These are phyloP conservation scores for Oncorhynchus keta DNA, from an alignment of 2,113 vertebrate genomes.

Conservation along the genomic window DNA sequence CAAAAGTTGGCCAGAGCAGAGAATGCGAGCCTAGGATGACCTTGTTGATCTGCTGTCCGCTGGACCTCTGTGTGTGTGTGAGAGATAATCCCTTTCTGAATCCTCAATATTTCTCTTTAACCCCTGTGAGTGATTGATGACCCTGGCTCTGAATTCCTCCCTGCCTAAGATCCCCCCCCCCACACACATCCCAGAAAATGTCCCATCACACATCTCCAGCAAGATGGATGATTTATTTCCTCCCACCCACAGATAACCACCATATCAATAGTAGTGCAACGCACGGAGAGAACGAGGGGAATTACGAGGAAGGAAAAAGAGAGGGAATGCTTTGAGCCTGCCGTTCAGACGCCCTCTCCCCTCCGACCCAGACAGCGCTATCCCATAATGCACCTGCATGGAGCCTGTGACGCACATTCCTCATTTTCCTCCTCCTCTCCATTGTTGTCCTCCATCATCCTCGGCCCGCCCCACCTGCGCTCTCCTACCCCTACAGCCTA, in stretches of 20 bases:
- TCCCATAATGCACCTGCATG: conserved; percentile 53
- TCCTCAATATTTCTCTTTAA: conserved; percentile 71
- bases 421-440: background rate
- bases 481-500: background rate
- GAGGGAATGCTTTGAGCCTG: conserved; percentile 4
- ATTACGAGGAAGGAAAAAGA: background rate
- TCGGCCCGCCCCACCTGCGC: conserved; percentile 37
- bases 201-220: conserved; percentile 44
- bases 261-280: conserved; percentile 40
- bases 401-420: conserved; percentile 28
- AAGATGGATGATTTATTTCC: conserved; percentile 61
- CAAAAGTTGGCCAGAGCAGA: conserved; percentile 68
- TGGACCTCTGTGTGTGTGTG: background rate
- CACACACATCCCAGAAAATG: conserved; percentile 41
- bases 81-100: conserved; percentile 67
- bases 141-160: conserved; percentile 54
- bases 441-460: background rate
- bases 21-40: conserved; percentile 66
- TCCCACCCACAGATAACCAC: conserved; percentile 31
- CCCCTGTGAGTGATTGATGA: conserved; percentile 74
- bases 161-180: conserved; percentile 61
- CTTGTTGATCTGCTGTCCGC: conserved; percentile 45
- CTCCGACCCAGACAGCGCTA: conserved; percentile 14
- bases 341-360: conserved; percentile 19
- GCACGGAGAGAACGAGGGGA: too few relatives aligned